These are phyloP conservation scores for Neosalanx taihuensis DNA, from an alignment of 2,797 vertebrate species.

Conservation along the genomic window DNA sequence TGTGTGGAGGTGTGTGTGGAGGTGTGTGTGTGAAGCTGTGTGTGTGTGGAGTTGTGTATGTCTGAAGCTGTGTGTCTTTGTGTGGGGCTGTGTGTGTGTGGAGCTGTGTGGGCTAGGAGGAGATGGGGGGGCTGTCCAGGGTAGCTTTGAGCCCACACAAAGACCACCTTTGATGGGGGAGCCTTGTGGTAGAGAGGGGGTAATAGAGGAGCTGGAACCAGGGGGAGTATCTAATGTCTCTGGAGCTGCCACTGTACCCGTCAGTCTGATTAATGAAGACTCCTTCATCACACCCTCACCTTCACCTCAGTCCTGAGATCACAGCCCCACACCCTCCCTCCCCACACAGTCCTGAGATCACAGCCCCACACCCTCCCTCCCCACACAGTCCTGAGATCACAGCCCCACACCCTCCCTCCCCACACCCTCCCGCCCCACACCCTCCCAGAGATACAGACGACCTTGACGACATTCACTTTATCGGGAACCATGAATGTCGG, in stretches of 20 bases:
- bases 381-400: conserved; percentile 43
- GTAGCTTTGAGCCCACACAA: conserved; percentile 54
- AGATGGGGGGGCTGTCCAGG: conserved; percentile 46
- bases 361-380: conserved; percentile 29
- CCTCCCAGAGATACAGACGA: not conserved
- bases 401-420: conserved; percentile 3
- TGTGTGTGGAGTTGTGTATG: too few relatives aligned
- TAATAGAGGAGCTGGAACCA: conserved; percentile 47
- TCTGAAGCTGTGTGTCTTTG: too few relatives aligned
- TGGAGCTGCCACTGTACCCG: conserved; percentile 60
- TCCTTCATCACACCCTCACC: conserved; percentile 59
- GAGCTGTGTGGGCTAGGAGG: not conserved
- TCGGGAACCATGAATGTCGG: too few relatives aligned
- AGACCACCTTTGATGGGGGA: conserved; percentile 64
- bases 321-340: too few relatives aligned
- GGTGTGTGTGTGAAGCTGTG: too few relatives aligned
- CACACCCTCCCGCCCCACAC: conserved; percentile 21
- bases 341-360: conserved; percentile 42
- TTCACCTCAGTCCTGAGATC: conserved; percentile 30
- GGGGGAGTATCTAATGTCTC: conserved; percentile 72
- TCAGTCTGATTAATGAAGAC: conserved; percentile 68
- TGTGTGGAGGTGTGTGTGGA: too few relatives aligned
- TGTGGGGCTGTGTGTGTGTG: too few relatives aligned
- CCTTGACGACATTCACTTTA: not conserved
- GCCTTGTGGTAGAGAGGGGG: conserved; percentile 51